Evolutionary conservation across 2,888 invertebrate species (phyloP).

Genomic region (Brassicogethes aeneus): DNA sequence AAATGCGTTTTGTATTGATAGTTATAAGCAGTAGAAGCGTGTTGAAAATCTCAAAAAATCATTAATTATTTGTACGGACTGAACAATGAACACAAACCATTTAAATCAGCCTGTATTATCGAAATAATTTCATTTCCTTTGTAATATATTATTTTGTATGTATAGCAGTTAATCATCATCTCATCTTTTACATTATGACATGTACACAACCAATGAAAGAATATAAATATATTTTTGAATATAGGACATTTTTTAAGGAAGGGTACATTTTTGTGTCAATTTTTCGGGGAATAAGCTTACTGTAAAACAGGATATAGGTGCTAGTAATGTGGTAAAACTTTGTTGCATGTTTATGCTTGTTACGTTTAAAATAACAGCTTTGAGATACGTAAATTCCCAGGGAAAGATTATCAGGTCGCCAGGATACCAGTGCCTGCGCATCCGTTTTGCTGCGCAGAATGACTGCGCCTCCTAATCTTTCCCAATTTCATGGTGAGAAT

Average conservation of each 20-base stretch:
- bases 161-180: background rate
- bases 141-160: background rate
- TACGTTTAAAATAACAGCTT: slow-evolving; percentile 18
- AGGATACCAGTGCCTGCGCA: too few relatives aligned
- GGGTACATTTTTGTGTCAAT: slow-evolving; percentile 10
- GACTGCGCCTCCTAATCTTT: background rate
- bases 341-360: slow-evolving; percentile 34
- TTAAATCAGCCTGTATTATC: background rate
- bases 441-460: too few relatives aligned
- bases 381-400: too few relatives aligned
- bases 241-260: slow-evolving; percentile 7
- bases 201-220: slow-evolving; percentile 8
- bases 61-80: background rate
- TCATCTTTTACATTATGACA: slow-evolving; percentile 11
- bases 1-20: background rate
- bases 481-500: background rate
- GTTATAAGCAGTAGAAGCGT: slow-evolving; percentile 1
- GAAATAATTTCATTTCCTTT: background rate
- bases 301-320: slow-evolving; percentile 27
- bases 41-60: background rate
- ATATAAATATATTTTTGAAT: slow-evolving; percentile 7
- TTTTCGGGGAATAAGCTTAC: slow-evolving; percentile 9
- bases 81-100: too few relatives aligned
- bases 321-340: slow-evolving; percentile 30
- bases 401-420: too few relatives aligned